These are phyloP conservation scores for Calcarius ornatus DNA, from an alignment of 2,113 vertebrate species.

Conservation along the genomic window DNA sequence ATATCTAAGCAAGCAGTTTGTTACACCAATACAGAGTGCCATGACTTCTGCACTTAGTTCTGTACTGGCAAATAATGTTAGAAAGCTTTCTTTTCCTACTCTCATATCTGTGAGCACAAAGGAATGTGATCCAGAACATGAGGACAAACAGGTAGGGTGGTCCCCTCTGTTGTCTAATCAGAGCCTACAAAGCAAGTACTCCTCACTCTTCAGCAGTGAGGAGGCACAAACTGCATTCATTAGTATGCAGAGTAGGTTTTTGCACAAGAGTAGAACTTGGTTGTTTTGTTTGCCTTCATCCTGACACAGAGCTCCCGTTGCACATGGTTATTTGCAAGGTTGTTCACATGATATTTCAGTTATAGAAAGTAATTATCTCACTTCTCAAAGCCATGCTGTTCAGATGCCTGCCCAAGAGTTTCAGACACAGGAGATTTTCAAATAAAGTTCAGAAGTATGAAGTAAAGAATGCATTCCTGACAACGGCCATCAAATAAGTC, in stretches of 20 bases:
- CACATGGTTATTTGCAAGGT: neutral
- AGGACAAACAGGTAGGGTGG: too few relatives aligned
- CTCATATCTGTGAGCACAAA: neutral
- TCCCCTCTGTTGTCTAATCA: neutral
- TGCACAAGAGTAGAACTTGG: neutral
- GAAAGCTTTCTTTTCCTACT: neutral
- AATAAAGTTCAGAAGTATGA: neutral
- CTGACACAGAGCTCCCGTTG: neutral
- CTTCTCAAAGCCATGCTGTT: neutral
- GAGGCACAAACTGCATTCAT: rapidly evolving
- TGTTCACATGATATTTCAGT: neutral
- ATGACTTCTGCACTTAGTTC: neutral
- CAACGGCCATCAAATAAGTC: neutral
- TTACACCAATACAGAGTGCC: neutral
- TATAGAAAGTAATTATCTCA: neutral
- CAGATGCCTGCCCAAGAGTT: neutral
- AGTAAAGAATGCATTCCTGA: neutral
- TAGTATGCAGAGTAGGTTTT: neutral
- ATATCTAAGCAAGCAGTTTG: neutral
- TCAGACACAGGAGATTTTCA: neutral
- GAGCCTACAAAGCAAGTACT: neutral
- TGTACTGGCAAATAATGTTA: neutral
- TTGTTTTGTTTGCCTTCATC: neutral
- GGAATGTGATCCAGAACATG: neutral
- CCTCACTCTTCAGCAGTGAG: neutral